Conservation (phyloP, 2,888 invertebrate genomes). For the Pandemis corylana region DNA sequence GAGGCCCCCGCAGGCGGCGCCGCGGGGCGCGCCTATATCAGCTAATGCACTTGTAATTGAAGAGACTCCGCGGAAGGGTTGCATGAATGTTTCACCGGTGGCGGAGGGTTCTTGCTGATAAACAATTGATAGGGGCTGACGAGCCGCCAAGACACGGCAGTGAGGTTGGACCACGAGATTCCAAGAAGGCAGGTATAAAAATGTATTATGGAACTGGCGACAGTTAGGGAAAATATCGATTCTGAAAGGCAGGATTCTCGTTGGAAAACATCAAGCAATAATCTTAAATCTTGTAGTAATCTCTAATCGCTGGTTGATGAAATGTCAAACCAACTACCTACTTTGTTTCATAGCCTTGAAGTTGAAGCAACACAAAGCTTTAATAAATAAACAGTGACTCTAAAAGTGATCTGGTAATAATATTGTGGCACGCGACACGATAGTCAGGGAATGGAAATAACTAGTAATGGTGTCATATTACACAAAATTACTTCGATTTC, state of each 20-base stretch:
- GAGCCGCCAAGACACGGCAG: neutral
- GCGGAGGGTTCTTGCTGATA: constrained; percentile 3
- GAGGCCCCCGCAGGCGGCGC: constrained; percentile 9
- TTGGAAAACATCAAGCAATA: no score
- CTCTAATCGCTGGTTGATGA: neutral
- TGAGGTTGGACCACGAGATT: neutral
- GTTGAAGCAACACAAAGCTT: neutral
- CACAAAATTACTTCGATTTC: neutral
- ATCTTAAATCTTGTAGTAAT: no score
- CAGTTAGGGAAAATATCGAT: no score
- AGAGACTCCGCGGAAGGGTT: constrained; percentile 22
- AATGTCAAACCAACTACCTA: neutral
- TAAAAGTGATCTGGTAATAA: neutral
- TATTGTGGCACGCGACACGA: neutral
- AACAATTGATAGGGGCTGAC: neutral
- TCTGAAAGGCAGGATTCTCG: no score
- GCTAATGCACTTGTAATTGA: constrained; percentile 35
- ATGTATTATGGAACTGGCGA: neutral
- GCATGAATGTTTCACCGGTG: constrained; percentile 18
- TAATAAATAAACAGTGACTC: neutral
- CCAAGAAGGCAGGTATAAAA: neutral
- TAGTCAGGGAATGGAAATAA: neutral
- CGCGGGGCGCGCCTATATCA: constrained; percentile 23
- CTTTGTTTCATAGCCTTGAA: neutral
- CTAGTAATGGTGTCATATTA: neutral